Percentiles rank a stretch among this genome's conserved stretches.
These are phyloP conservation scores for Hypselothyrea guttata DNA, from an alignment of 2,888 invertebrate species.

Conservation along the genomic window DNA sequence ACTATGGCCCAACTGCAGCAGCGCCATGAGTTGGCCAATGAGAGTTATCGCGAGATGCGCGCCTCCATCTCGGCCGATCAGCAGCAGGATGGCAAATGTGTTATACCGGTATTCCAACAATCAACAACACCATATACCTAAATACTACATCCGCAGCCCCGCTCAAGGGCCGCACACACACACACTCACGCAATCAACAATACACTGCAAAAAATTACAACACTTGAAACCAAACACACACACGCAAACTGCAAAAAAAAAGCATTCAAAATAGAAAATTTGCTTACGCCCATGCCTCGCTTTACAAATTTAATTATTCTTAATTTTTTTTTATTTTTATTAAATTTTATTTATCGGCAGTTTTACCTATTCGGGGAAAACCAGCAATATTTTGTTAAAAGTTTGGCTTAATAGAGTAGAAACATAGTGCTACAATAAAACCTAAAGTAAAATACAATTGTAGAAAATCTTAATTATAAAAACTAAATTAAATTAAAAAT, in stretches of 20 bases:
- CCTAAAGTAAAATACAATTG: too few species aligned
- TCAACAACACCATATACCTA: too few species aligned
- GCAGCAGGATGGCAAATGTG: constrained; percentile 68
- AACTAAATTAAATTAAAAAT: too few species aligned
- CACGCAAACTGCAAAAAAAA: background rate
- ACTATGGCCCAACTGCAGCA: constrained; percentile 68
- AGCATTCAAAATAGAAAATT: background rate
- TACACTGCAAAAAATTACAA: constrained; percentile 10
- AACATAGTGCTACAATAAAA: too few species aligned
- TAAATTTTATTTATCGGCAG: too few species aligned
- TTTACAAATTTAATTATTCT: too few species aligned
- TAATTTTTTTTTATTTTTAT: too few species aligned
- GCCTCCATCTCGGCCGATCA: constrained; percentile 38
- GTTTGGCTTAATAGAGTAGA: too few species aligned
- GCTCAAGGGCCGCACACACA: constrained; percentile 26
- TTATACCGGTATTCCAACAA: constrained; percentile 83
- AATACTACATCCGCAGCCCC: constrained; percentile 26
- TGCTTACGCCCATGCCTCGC: too few species aligned
- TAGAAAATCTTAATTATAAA: too few species aligned
- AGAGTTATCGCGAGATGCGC: constrained; percentile 83
- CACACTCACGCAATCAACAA: constrained; percentile 31
- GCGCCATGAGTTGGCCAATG: constrained; percentile 66
- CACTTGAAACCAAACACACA: constrained; percentile 4
- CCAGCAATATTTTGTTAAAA: too few species aligned
- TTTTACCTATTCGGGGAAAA: too few species aligned